phyloP scores from a whole-genome alignment of 2,888 invertebrate genomes.

The Mystacides longicornis region DNA sequence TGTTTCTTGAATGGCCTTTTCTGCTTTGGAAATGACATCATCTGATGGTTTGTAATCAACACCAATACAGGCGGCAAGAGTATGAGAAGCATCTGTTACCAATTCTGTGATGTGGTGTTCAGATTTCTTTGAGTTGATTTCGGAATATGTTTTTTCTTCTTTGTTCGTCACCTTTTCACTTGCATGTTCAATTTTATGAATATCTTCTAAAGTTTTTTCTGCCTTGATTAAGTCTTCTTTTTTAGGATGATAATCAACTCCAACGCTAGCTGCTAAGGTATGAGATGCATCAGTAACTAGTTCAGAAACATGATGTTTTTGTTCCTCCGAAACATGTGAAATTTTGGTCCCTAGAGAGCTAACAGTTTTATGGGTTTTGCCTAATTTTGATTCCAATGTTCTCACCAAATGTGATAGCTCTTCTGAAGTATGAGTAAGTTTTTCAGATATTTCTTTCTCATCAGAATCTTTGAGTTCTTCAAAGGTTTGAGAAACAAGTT shows the following conservation, averaged over 20 bases:
- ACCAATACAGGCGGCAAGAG: constrained; percentile 20
- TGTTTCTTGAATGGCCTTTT: neutral
- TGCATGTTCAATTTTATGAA: neutral
- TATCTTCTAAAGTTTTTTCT: neutral
- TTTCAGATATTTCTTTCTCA: constrained; percentile 6
- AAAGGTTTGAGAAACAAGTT: constrained; percentile 1
- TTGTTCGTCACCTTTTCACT: too few relatives aligned
- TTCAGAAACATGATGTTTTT: constrained; percentile 14
- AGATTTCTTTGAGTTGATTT: neutral
- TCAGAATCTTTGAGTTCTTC: constrained; percentile 3
- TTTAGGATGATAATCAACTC: constrained; percentile 10
- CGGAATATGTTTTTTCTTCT: too few relatives aligned
- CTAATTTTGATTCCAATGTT: constrained; percentile 8
- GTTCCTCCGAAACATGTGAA: constrained; percentile 14
- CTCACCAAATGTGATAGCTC: constrained; percentile 5
- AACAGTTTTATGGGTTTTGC: constrained; percentile 12
- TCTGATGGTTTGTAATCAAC: constrained; percentile 15
- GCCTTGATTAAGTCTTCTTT: neutral
- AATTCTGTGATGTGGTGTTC: constrained; percentile 15
- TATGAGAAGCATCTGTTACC: constrained; percentile 15
- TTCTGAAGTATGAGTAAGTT: constrained; percentile 2
- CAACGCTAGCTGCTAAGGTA: constrained; percentile 10
- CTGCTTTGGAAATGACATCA: neutral
- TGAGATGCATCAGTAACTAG: constrained; percentile 16
- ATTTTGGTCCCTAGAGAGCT: constrained; percentile 14